Base-by-base conservation (phyloP, 2,113 vertebrate species). In the Oenanthe oenanthe region DNA sequence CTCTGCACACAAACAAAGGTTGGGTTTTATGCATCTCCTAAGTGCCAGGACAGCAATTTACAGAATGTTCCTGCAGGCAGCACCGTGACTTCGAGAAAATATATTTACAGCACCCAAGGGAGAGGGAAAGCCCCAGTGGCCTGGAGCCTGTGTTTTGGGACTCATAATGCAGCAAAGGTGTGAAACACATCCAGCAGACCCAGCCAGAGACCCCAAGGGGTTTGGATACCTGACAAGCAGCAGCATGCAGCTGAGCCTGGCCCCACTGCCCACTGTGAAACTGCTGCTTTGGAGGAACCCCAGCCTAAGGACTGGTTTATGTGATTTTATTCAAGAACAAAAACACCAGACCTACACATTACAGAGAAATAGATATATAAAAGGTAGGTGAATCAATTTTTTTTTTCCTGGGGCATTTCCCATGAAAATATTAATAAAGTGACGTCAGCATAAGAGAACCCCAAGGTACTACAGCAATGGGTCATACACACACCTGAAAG, bases 401-500 rank as follows among this genome's bases (percentile, higher is more conserved):
- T 36, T 36, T 47, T 42, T 47, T 51, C 54, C 34, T 70, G 24
- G 12, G 32, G 6, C 2, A 12, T 81, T 81, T 80, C 13, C 19
- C 42, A 29, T 4, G 9, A 63, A 80, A 73, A 61, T 24, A 57
- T 77, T 38, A 56, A 60, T 28, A 56, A 36, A 3, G 1, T 54
- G 21, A 25, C 11, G 14, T 28, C 48, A 48, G 17, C 12, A 1
- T 43, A 43, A 50, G 24, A 61, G 17, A 71, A 34, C 19, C 20
- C n/a, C n/a, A 29, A 22, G n/a, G 10, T 73, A 4, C 12, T 48
- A 8, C 29, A 65, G 45, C 25, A 73, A 56, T 22, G n/a, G 32
- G 34, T 38, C 3, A 2, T 6, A 28, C 31, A 48, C 0, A 0
- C 12, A 45, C 17, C 43, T 43, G n/a, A 36, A 63, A 17, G 18